These are phyloP conservation scores for Genyomyrus donnyi DNA, from an alignment of 2,113 vertebrate species.

Conservation along the genomic window DNA sequence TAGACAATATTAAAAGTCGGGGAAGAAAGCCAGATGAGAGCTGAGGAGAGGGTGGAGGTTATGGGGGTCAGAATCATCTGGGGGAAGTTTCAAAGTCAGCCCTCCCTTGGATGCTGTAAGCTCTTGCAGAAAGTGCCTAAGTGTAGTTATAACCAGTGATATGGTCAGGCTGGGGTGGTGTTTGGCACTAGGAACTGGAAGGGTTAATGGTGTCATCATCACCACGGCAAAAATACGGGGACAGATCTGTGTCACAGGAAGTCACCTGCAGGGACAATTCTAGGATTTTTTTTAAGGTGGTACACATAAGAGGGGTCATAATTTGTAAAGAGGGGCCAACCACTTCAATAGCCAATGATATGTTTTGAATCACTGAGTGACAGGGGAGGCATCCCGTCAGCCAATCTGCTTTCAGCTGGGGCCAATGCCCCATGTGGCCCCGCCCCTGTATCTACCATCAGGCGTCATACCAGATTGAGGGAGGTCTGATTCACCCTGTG, in stretches of 20 bases:
- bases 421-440: not conserved
- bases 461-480: not conserved
- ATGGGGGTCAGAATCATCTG: not conserved
- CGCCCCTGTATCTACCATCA: not conserved
- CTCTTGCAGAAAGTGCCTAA: not conserved
- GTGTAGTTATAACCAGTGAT: not conserved
- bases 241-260: not conserved
- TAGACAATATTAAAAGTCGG: not conserved
- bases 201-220: not conserved
- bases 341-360: not conserved
- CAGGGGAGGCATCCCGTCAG: not conserved
- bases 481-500: slow-evolving; percentile 49
- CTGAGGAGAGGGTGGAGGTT: not conserved
- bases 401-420: not conserved
- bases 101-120: not conserved
- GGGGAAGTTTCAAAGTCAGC: not conserved
- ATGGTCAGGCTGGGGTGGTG: not conserved
- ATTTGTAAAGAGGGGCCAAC: not conserved
- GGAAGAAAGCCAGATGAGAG: not conserved
- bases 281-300: not conserved
- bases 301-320: not conserved
- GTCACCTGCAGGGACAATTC: not conserved
- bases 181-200: not conserved
- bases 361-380: not conserved
- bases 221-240: not conserved